Evolutionary conservation across 2,888 invertebrate genomes (phyloP).

Genomic region (Hylaea fasciaria): DNA sequence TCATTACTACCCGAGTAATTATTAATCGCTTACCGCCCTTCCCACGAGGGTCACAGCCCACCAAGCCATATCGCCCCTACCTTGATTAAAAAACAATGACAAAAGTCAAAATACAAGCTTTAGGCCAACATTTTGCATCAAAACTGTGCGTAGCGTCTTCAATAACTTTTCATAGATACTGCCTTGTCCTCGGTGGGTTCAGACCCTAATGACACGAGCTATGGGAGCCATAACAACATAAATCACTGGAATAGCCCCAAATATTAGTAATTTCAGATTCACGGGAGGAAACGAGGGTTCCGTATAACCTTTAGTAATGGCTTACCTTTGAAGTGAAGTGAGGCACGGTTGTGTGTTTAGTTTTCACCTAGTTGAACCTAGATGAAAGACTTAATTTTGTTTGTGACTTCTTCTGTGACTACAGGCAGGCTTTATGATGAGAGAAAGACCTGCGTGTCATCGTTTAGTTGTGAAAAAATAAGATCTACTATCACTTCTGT

Average conservation of each 20-base stretch:
- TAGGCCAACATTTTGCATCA: too few species aligned
- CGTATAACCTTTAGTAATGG: conserved; percentile 19
- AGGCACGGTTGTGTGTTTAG: neutral
- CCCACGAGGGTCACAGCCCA: conserved; percentile 9
- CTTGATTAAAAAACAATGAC: neutral
- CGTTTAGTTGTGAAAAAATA: too few species aligned
- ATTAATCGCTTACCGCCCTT: conserved; percentile 38
- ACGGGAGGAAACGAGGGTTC: conserved; percentile 33
- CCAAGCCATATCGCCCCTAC: neutral
- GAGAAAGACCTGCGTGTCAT: too few species aligned
- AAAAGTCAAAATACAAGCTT: neutral
- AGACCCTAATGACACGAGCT: conserved; percentile 33
- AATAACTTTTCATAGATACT: neutral
- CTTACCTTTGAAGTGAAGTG: neutral
- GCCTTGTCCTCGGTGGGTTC: conserved; percentile 6
- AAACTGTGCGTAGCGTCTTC: neutral
- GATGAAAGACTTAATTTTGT: neutral
- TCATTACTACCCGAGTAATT: conserved; percentile 37
- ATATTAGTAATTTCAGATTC: conserved; percentile 65
- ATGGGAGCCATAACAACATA: conserved; percentile 55
- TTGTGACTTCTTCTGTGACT: neutral
- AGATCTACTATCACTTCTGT: too few species aligned
- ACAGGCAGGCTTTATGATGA: too few species aligned
- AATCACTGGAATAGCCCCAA: conserved; percentile 69
- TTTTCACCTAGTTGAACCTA: neutral